phyloP scores from a whole-genome alignment of 2,113 vertebrate species.

The Mus pahari region DNA sequence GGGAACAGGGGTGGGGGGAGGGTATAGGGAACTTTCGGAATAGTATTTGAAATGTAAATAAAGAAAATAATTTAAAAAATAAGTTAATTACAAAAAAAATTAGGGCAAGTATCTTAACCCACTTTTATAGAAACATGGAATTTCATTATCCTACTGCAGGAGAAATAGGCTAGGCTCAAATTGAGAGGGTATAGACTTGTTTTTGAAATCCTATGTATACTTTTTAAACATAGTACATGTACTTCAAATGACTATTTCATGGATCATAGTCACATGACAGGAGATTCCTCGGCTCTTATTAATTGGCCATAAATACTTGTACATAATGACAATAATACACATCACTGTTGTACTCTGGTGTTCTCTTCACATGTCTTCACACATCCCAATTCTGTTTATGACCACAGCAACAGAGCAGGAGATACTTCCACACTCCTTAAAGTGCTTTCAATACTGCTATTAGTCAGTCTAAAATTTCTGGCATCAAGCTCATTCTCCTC shows the following conservation, averaged over 20 bases:
- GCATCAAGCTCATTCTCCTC: neutral
- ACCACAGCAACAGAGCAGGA: rapidly evolving
- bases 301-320: neutral
- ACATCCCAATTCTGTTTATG: neutral
- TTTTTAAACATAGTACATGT: neutral
- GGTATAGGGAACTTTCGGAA: too few species aligned
- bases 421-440: neutral
- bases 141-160: neutral
- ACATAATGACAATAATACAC: neutral
- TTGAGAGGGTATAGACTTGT: neutral
- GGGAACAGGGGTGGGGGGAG: too few species aligned
- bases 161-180: too few species aligned
- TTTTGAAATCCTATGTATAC: neutral
- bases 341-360: neutral
- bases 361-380: rapidly evolving
- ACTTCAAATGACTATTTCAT: neutral
- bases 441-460: neutral
- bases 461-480: neutral
- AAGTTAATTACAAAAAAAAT: too few species aligned
- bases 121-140: neutral
- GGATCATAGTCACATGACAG: neutral
- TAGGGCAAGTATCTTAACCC: too few species aligned
- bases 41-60: too few species aligned
- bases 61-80: too few species aligned
- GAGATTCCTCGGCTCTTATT: neutral